Evolutionary conservation across 1,140 invertebrate genomes (phyloP), one percentile per base, ranked within the genome.

Genomic region (Sminthurides bifidus): DNA sequence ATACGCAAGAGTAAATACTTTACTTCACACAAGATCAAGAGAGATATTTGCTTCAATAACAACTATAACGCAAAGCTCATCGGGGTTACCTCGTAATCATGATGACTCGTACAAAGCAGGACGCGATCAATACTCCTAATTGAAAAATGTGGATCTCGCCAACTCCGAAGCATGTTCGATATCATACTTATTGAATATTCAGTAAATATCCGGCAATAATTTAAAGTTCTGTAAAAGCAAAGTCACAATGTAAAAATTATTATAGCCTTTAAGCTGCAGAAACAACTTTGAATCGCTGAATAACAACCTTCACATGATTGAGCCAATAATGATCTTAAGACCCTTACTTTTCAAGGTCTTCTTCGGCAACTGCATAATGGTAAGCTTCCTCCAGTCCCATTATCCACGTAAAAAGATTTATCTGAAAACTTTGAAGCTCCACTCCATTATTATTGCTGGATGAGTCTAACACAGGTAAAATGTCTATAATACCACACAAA

Each of bases 181-280:
- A 97, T 74, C 70, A 95, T 87, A 14, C 88, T 82, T 73, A 97
- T 92, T 24, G 83, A 90, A 46, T 96, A 71, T 70, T 95, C 92
- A 15, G 92, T 94, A 71, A 98, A 98, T 62, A 98, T 83, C 62
- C 92, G 81, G 68, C 87, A 89, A 71, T 91, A 96, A 69, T 93
- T 95, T 49, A 90, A 78, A 19, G 87, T 87, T 62, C 81, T 83
- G 65, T 59, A 72, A 70, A 60, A 68, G 66, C 56, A 52, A 61
- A 61, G 14, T n/a, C n/a, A n/a, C n/a, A n/a, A n/a, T n/a, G n/a
- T n/a, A n/a, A n/a, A n/a, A n/a, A n/a, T n/a, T n/a, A n/a, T n/a
- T n/a, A n/a, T n/a, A n/a, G n/a, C n/a, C n/a, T n/a, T n/a, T n/a
- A n/a, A n/a, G n/a, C n/a, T n/a, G n/a, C n/a, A n/a, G n/a, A n/a